phyloP scores from a whole-genome alignment of 2,888 invertebrate species.

The Drosophila meridionalis region DNA sequence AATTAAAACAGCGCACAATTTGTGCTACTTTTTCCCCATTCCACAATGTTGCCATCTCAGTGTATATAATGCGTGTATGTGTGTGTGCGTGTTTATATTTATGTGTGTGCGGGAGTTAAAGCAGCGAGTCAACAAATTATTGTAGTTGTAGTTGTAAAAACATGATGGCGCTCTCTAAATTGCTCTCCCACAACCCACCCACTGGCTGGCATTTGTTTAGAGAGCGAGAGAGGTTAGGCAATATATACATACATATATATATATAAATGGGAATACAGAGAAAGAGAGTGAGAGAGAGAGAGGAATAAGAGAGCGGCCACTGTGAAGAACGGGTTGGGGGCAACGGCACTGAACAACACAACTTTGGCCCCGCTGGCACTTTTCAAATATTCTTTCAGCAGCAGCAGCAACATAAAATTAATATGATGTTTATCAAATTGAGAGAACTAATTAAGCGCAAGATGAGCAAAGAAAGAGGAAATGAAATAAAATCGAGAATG shows the following conservation, averaged over 20 bases:
- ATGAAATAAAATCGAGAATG: slow-evolving; percentile 1
- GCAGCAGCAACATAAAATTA: slow-evolving; percentile 44
- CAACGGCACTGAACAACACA: slow-evolving; percentile 58
- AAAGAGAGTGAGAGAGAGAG: slow-evolving; percentile 11
- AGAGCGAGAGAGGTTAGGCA: slow-evolving; percentile 27
- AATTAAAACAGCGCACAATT: slow-evolving; percentile 82
- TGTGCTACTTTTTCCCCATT: slow-evolving; percentile 81
- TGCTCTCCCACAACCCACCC: slow-evolving; percentile 65
- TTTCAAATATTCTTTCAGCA: slow-evolving; percentile 48
- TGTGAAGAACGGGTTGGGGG: slow-evolving; percentile 44
- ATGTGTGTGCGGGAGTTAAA: slow-evolving; percentile 34
- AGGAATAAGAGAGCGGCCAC: slow-evolving; percentile 28
- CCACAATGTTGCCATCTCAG: slow-evolving; percentile 65
- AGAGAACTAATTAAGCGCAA: slow-evolving; percentile 46
- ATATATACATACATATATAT: slow-evolving; percentile 2
- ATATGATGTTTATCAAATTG: slow-evolving; percentile 50
- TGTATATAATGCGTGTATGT: slow-evolving; percentile 34
- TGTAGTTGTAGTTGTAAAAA: slow-evolving; percentile 74
- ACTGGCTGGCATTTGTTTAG: slow-evolving; percentile 64
- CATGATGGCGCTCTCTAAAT: slow-evolving; percentile 60
- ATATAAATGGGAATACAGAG: slow-evolving; percentile 11
- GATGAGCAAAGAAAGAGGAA: slow-evolving; percentile 21
- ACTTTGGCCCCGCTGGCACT: slow-evolving; percentile 36
- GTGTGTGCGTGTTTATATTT: slow-evolving; percentile 23
- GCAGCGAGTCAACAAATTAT: slow-evolving; percentile 64